phyloP scores from a whole-genome alignment of 2,888 invertebrate genomes.

The Dryadula phaetusa region DNA sequence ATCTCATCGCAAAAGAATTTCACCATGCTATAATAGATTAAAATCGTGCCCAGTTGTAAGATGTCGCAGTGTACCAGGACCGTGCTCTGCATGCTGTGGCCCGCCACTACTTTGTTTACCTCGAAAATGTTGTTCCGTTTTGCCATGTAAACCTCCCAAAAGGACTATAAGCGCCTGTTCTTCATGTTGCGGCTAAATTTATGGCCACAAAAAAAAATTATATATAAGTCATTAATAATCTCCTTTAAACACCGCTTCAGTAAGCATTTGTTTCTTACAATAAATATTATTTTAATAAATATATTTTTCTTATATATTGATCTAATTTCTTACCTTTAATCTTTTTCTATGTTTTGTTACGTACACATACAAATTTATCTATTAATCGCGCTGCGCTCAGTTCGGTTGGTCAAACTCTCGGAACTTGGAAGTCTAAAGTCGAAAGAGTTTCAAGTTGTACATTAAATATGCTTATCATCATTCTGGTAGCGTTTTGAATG shows the following conservation, averaged over 20 bases:
- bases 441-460: no score
- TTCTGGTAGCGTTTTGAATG: no score
- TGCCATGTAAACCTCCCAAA: constrained; percentile 52
- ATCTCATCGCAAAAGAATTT: constrained; percentile 60
- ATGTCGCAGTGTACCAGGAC: constrained; percentile 65
- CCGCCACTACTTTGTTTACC: constrained; percentile 52
- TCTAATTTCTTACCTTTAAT: neutral
- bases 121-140: constrained; percentile 55
- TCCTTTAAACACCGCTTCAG: neutral
- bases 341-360: no score
- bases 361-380: no score
- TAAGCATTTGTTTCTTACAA: neutral
- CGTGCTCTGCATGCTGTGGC: constrained; percentile 53
- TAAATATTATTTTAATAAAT: constrained; percentile 1
- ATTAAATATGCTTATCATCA: no score
- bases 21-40: constrained; percentile 70
- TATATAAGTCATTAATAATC: neutral
- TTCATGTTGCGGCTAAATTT: constrained; percentile 28
- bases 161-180: constrained; percentile 46
- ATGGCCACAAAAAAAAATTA: neutral
- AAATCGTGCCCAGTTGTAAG: constrained; percentile 64
- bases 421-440: no score
- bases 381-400: no score
- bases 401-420: no score
- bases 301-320: neutral